phyloP scores from a whole-genome alignment of 2,888 invertebrate species.

The Volucella inflata region DNA sequence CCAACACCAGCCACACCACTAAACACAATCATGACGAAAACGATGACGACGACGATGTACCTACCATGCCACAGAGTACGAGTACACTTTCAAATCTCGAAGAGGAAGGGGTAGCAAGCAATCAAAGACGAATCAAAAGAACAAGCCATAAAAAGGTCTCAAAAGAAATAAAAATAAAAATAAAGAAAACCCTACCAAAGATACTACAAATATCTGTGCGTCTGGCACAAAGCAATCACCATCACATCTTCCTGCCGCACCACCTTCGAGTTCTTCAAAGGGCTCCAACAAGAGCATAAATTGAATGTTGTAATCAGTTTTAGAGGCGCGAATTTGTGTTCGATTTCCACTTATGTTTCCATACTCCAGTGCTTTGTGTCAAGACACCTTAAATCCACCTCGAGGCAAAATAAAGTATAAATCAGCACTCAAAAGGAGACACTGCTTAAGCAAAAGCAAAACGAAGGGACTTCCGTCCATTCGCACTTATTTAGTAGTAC shows the following conservation, averaged over 20 bases:
- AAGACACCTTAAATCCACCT: constrained; percentile 27
- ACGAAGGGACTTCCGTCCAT: constrained; percentile 28
- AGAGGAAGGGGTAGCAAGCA: constrained; percentile 12
- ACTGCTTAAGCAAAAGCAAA: neutral
- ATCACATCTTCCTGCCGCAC: constrained; percentile 13
- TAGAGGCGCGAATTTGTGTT: constrained; percentile 70
- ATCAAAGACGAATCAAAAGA: constrained; percentile 30
- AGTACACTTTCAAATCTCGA: constrained; percentile 17
- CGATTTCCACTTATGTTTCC: constrained; percentile 57
- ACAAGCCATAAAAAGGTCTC: constrained; percentile 50
- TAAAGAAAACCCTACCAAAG: no score
- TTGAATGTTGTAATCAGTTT: constrained; percentile 60
- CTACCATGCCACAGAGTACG: constrained; percentile 3
- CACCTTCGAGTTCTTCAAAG: neutral
- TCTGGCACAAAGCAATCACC: constrained; percentile 28
- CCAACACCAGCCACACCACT: constrained; percentile 24
- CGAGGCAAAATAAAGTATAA: constrained; percentile 56
- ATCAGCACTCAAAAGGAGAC: constrained; percentile 36
- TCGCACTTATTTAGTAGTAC: constrained; percentile 50
- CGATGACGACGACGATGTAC: neutral
- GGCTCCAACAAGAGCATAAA: constrained; percentile 32
- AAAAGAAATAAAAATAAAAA: constrained; percentile 32
- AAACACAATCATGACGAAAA: neutral
- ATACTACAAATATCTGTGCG: constrained; percentile 13
- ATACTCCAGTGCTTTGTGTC: constrained; percentile 24